Percentiles rank a stretch among this genome's conserved stretches.
These are phyloP conservation scores for Prionace glauca DNA, from an alignment of 2,797 vertebrate species.

Conservation along the genomic window DNA sequence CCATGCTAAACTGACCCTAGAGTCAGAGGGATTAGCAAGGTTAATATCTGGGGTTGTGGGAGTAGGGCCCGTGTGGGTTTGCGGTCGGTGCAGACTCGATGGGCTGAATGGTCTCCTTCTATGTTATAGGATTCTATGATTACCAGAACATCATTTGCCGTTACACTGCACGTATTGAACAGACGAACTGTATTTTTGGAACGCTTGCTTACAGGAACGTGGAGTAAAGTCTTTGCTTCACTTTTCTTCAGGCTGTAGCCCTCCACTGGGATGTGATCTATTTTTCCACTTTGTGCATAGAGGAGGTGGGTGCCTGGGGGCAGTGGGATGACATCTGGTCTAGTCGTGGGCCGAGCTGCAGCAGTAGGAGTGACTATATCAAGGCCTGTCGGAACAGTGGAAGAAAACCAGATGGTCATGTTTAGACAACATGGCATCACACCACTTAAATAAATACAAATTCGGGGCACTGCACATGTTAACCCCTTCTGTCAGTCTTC, in stretches of 20 bases:
- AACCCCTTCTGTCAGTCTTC: background rate
- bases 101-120: too few relatives aligned
- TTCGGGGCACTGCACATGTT: background rate
- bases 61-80: too few relatives aligned
- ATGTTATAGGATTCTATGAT: too few relatives aligned
- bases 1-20: too few relatives aligned
- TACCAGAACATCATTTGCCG: background rate
- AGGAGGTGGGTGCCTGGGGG: conserved; percentile 77
- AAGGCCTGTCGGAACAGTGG: conserved; percentile 58
- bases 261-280: conserved; percentile 75
- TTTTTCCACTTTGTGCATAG: conserved; percentile 79
- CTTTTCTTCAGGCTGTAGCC: conserved; percentile 71
- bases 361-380: conserved; percentile 58
- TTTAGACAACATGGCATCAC: background rate
- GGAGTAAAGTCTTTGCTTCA: conserved; percentile 68
- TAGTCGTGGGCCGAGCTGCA: conserved; percentile 62
- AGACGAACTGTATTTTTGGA: background rate
- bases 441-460: conserved; percentile 4
- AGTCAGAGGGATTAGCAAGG: too few relatives aligned
- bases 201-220: conserved; percentile 69
- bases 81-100: too few relatives aligned
- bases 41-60: too few relatives aligned
- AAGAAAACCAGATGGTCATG: conserved; percentile 42
- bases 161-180: background rate
- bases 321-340: conserved; percentile 66